These are phyloP conservation scores for Zingel zingel DNA, from an alignment of 2,113 vertebrate genomes.

Conservation along the genomic window DNA sequence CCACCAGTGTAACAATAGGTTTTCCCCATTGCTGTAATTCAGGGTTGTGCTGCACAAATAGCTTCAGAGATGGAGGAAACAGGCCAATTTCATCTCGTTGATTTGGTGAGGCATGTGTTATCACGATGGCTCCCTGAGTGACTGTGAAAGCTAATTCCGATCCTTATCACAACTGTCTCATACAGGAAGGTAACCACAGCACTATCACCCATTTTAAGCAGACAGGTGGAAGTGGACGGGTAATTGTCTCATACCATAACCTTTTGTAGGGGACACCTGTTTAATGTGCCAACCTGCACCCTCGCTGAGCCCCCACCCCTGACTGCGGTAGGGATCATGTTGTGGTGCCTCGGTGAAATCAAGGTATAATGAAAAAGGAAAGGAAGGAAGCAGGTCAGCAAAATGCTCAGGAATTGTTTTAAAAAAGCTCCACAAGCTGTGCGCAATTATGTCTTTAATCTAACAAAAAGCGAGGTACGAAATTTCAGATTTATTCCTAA, in stretches of 20 bases:
- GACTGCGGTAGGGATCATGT: background rate
- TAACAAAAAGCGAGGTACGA: background rate
- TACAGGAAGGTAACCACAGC: slow-evolving; percentile 65
- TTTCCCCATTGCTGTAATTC: slow-evolving; percentile 57
- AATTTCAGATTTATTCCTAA: background rate
- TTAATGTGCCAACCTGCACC: slow-evolving; percentile 29
- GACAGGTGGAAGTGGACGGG: slow-evolving; percentile 72
- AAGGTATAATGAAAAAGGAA: slow-evolving; percentile 21
- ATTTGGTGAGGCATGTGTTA: slow-evolving; percentile 78
- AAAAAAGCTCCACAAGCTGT: background rate
- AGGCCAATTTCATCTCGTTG: slow-evolving; percentile 74
- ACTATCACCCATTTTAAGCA: slow-evolving; percentile 68
- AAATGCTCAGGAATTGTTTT: background rate
- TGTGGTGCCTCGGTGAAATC: slow-evolving; percentile 6
- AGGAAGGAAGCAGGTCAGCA: background rate
- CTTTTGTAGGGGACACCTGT: slow-evolving; percentile 73
- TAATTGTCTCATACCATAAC: slow-evolving; percentile 76
- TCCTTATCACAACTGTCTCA: slow-evolving; percentile 82
- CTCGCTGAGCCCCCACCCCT: background rate
- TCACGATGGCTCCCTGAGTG: slow-evolving; percentile 71
- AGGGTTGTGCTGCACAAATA: slow-evolving; percentile 67
- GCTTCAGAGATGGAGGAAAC: slow-evolving; percentile 74
- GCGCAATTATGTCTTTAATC: background rate
- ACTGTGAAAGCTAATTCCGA: slow-evolving; percentile 83
- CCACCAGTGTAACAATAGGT: slow-evolving; percentile 38